Conservation (phyloP, 2,888 invertebrate species). For the Caradrina clavipalpis region DNA sequence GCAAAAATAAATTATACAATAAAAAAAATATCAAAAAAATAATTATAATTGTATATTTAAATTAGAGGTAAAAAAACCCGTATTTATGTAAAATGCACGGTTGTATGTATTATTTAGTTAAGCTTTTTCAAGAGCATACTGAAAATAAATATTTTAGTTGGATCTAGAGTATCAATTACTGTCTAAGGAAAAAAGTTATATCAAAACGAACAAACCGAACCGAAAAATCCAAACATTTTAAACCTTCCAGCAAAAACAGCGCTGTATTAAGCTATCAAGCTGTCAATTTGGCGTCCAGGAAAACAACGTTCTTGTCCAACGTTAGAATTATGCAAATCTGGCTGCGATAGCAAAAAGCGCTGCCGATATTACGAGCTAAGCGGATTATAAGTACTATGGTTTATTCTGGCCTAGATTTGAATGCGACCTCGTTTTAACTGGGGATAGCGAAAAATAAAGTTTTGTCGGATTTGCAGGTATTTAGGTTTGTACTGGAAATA, state of each 20-base stretch:
- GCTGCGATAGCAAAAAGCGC: constrained; percentile 55
- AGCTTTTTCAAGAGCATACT: no score
- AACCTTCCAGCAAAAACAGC: constrained; percentile 36
- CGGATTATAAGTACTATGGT: constrained; percentile 62
- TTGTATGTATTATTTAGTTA: no score
- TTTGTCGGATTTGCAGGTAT: constrained; percentile 30
- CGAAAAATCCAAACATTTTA: constrained; percentile 1
- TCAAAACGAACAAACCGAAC: constrained; percentile 1
- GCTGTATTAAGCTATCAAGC: constrained; percentile 59
- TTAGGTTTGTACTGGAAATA: constrained; percentile 16
- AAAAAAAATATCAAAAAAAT: no score
- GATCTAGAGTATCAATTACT: no score
- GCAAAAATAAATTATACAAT: no score
- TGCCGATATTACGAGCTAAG: constrained; percentile 59
- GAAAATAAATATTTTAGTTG: no score
- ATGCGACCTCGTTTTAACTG: constrained; percentile 52
- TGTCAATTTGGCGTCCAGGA: constrained; percentile 65
- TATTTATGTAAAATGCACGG: no score
- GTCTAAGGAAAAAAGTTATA: no score
- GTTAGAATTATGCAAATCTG: constrained; percentile 63
- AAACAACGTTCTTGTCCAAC: constrained; percentile 56
- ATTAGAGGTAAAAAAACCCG: no score
- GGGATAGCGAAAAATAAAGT: constrained; percentile 48
- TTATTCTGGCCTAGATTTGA: constrained; percentile 61
- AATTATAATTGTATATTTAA: no score